Percentiles rank a stretch among this genome's conserved stretches.
Conservation (phyloP, 2,797 vertebrate genomes). For the Epinephelus coioides region DNA sequence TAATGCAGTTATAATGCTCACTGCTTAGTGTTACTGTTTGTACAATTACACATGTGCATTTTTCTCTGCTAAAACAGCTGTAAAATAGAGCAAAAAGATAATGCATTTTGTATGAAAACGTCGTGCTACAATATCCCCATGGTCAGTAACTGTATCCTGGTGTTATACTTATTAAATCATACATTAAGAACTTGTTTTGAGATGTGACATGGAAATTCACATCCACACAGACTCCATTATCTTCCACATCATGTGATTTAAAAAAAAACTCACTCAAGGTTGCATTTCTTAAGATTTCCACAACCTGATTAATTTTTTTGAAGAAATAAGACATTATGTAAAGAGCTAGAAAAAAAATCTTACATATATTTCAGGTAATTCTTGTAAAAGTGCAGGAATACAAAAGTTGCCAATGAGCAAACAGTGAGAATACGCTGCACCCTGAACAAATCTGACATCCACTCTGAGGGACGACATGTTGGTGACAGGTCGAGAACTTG, state of each 20-base stretch:
- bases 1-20: slow-evolving; percentile 52
- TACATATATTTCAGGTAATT: not conserved
- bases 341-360: no score
- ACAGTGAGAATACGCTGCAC: not conserved
- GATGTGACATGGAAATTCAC: not conserved
- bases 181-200: not conserved
- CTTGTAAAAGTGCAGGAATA: not conserved
- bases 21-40: slow-evolving; percentile 28
- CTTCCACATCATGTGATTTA: no score
- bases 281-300: no score
- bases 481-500: slow-evolving; percentile 13
- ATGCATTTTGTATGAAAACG: not conserved
- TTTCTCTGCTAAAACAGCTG: slow-evolving; percentile 13
- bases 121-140: no score
- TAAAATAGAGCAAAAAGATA: not conserved
- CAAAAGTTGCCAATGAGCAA: not conserved
- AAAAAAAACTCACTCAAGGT: no score
- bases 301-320: no score
- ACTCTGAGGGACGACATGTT: not conserved
- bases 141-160: not conserved
- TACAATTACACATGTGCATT: not conserved
- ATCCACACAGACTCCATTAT: not conserved
- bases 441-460: not conserved
- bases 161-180: not conserved
- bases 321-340: no score